Evolutionary conservation across 2,888 invertebrate species (phyloP).

Genomic region (Cantharis lateralis): DNA sequence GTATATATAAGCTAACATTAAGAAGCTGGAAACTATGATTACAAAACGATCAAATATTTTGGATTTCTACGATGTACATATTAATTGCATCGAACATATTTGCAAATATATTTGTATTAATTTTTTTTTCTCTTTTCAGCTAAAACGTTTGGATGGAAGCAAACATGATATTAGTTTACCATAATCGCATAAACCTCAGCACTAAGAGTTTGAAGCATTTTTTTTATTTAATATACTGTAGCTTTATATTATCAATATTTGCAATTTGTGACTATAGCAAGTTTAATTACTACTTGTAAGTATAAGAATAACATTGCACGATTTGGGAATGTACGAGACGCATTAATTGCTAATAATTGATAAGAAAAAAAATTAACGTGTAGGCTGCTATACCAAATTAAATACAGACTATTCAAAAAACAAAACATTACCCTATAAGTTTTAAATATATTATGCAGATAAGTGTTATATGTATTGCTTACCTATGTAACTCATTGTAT

Average conservation of each 20-base stretch:
- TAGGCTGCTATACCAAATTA: background rate
- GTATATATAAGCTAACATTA: too few species aligned
- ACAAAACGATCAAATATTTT: background rate
- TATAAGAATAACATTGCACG: background rate
- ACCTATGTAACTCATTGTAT: background rate
- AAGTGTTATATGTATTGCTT: background rate
- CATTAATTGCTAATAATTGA: background rate
- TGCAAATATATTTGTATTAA: background rate
- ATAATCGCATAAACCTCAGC: conserved; percentile 13
- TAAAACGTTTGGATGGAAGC: conserved; percentile 43
- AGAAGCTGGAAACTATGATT: too few species aligned
- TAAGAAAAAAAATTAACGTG: background rate
- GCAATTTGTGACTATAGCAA: background rate
- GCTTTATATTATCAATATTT: conserved; percentile 8
- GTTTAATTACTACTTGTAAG: background rate
- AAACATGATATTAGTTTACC: conserved; percentile 37
- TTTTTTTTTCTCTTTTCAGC: conserved; percentile 34
- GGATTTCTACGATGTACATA: background rate
- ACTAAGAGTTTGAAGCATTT: background rate
- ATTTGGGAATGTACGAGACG: background rate
- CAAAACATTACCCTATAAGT: background rate
- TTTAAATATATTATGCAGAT: background rate
- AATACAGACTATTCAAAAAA: background rate
- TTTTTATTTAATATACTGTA: conserved; percentile 6
- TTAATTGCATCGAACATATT: background rate